Percentiles rank a stretch among this genome's conserved stretches.
phyloP scores from a whole-genome alignment of 2,888 invertebrate species.

The Polyommatus icarus region DNA sequence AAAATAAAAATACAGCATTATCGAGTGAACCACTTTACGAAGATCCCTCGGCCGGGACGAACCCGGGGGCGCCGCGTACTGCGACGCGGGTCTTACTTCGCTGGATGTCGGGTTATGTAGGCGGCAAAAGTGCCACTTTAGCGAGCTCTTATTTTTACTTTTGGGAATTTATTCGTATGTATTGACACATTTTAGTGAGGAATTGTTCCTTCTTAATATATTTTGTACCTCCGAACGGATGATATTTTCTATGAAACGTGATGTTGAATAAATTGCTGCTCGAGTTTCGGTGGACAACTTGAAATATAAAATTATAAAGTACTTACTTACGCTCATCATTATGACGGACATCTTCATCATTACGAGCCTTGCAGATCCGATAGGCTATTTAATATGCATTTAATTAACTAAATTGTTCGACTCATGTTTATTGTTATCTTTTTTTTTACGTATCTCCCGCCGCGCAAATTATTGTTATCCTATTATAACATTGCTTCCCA shows the following conservation, averaged over 20 bases:
- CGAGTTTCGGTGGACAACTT: neutral
- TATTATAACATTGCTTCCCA: neutral
- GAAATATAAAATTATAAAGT: neutral
- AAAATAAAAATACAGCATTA: slow-evolving; percentile 50
- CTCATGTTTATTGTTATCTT: neutral
- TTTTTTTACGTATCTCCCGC: too few species aligned
- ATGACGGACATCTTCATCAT: neutral
- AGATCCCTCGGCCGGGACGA: slow-evolving; percentile 39
- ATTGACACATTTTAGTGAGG: slow-evolving; percentile 51
- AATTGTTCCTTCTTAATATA: slow-evolving; percentile 29
- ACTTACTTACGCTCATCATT: too few species aligned
- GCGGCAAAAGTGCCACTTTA: slow-evolving; percentile 45
- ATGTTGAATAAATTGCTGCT: neutral
- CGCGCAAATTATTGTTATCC: neutral
- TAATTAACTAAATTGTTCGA: neutral
- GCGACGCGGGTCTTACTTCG: slow-evolving; percentile 44
- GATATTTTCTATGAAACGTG: neutral
- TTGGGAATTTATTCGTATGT: slow-evolving; percentile 49
- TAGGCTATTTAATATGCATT: neutral
- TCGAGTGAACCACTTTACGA: slow-evolving; percentile 40
- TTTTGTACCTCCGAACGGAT: neutral
- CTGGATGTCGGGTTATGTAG: slow-evolving; percentile 42
- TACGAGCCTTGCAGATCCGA: neutral
- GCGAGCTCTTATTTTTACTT: slow-evolving; percentile 50
- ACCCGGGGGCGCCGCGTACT: slow-evolving; percentile 38